Evolutionary conservation across 2,888 invertebrate genomes (phyloP).

Genomic region (Alsophila aescularia): DNA sequence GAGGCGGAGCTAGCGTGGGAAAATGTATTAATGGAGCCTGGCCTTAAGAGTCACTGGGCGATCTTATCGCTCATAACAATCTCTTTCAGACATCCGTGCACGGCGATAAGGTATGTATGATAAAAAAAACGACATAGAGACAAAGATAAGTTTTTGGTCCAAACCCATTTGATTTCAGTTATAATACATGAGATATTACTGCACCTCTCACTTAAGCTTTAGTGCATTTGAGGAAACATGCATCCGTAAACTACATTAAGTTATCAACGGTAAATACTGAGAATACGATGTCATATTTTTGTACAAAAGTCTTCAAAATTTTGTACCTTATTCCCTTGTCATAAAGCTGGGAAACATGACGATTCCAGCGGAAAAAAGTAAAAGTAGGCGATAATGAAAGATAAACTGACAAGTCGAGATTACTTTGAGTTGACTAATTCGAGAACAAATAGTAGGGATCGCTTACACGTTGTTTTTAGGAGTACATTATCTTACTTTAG

Average conservation of each 20-base stretch:
- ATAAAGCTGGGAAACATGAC: background rate
- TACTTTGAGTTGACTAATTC: conserved; percentile 47
- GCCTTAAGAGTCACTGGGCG: no score
- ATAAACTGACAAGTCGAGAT: conserved; percentile 39
- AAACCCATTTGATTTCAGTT: no score
- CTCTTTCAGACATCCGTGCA: no score
- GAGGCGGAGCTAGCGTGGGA: no score
- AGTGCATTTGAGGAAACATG: conserved; percentile 29
- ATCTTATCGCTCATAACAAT: no score
- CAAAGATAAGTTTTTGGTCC: no score
- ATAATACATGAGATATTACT: no score
- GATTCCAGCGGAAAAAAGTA: conserved; percentile 19
- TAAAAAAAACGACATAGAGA: no score
- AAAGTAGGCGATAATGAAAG: conserved; percentile 38
- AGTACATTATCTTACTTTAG: background rate
- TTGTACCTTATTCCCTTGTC: conserved; percentile 19
- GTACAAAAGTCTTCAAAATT: background rate
- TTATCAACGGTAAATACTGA: conserved; percentile 59
- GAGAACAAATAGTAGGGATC: conserved; percentile 49
- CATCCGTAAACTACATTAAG: conserved; percentile 45
- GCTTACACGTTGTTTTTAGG: conserved; percentile 21
- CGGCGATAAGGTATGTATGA: no score
- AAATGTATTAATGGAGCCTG: no score
- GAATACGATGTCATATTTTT: conserved; percentile 31
- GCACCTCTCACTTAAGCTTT: no score